Percentiles rank a stretch among this genome's conserved stretches.
Evolutionary conservation across 2,797 vertebrate species (phyloP).

Genomic region (Enteromius paludinosus): DNA sequence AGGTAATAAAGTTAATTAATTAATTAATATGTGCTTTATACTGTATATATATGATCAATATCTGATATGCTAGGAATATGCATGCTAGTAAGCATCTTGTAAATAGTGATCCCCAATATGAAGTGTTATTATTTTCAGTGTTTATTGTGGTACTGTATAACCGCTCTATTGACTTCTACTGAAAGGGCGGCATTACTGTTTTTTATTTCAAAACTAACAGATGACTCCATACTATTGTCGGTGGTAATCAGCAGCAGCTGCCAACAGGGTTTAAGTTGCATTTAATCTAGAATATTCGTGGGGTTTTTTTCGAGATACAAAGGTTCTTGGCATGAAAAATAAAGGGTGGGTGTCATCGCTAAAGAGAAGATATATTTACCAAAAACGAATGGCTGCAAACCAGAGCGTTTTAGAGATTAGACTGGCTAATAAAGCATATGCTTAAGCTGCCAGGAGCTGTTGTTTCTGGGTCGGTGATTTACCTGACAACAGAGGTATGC

Average conservation of each 20-base stretch:
- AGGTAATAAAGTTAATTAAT: not conserved
- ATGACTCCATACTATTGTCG: not conserved
- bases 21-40: slow-evolving; percentile 1
- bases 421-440: slow-evolving; percentile 50
- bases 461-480: slow-evolving; percentile 62
- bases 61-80: not conserved
- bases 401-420: slow-evolving; percentile 55
- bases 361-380: slow-evolving; percentile 16
- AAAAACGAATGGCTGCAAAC: slow-evolving; percentile 50
- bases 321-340: slow-evolving; percentile 60
- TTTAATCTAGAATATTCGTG: not conserved
- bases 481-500: slow-evolving; percentile 70
- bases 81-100: not conserved
- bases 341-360: slow-evolving; percentile 60
- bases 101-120: not conserved
- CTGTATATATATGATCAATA: not conserved
- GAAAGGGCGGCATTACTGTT: not conserved
- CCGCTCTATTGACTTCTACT: not conserved
- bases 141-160: no score
- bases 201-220: not conserved
- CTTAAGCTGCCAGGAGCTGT: slow-evolving; percentile 53
- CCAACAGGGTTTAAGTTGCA: not conserved
- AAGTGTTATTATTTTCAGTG: not conserved
- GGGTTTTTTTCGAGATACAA: not conserved
- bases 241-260: slow-evolving; percentile 4